Base-by-base conservation (phyloP, 2,797 vertebrate species). In the Esox lucius region DNA sequence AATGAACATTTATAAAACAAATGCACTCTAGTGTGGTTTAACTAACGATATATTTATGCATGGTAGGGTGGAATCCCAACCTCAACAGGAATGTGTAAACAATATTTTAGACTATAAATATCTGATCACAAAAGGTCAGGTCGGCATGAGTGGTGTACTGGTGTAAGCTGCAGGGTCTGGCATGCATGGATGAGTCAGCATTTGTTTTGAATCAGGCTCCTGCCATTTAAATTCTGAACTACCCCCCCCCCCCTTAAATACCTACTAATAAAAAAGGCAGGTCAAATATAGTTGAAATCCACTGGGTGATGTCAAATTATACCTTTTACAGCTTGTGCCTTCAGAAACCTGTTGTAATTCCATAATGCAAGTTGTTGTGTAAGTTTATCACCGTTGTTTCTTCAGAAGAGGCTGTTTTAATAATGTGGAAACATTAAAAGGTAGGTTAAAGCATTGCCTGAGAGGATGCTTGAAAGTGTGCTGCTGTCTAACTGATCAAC, bases 211-310 rank as follows among this genome's bases (percentile, higher is more conserved):
- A 46, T 46, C 42, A 4, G 9, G 42, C 42, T 46, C 42, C 42
- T 46, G 42, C 12, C 42, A 42, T 46, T 46, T 46, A 11, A 39
- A 35, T 8, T 1, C 35, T 39, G 5, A 39, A 39, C 35, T 39
- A 39, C 35, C 7, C 4, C 28, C 28, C 28, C 35, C 7, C 4
- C 28, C 28, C 28, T 31, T 31, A 31, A 31, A 31, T 31, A 31
- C 28, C 28, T 31, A 31, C 28, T 31, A 31, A 31, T 31, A 76
- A 84, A 77, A 77, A 76, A 87, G 83, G 64, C 61, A 68, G 83
- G 75, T 78, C 80, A 81, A 16, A 5, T 39, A 8, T 39, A 39
- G 7, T 39, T 39, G 35, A 35, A 39, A 5, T 39, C 3, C 66
- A 15, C 35, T 75, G 81, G n/a, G 19, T 53, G 17, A n/a, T 56